These are phyloP conservation scores for Xerus rutilus DNA, from an alignment of 2,797 vertebrate species.

Conservation along the genomic window DNA sequence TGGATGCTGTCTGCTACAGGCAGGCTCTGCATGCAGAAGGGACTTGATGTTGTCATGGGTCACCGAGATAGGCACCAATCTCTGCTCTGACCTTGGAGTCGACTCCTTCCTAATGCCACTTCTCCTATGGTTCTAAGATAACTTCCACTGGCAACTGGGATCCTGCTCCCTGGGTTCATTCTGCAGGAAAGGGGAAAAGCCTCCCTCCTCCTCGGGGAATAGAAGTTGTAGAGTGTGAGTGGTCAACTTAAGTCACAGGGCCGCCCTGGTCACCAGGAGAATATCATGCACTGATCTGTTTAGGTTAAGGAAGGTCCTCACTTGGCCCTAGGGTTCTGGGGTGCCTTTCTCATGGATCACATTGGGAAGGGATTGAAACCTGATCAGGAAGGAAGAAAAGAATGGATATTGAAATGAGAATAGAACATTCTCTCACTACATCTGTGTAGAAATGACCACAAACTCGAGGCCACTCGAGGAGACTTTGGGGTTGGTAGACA, in stretches of 20 bases:
- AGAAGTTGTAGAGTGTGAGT: neutral
- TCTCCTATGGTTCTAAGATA: neutral
- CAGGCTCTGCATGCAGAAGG: neutral
- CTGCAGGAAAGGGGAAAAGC: neutral
- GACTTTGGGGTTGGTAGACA: neutral
- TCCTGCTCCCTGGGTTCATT: neutral
- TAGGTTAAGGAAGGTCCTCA: neutral
- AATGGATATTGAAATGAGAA: neutral
- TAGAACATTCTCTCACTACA: neutral
- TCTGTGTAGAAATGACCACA: neutral
- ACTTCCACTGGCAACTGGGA: too few relatives aligned
- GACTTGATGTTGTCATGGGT: rapidly evolving
- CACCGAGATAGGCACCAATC: neutral
- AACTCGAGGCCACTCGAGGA: neutral
- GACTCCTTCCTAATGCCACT: neutral
- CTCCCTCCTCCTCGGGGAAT: neutral
- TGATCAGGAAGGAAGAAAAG: neutral
- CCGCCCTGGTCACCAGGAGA: neutral
- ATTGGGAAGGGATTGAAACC: neutral
- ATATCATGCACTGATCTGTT: neutral
- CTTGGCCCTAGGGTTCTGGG: neutral
- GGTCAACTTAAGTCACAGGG: neutral
- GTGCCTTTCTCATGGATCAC: neutral
- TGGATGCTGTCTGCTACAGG: neutral
- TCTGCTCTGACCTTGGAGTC: neutral